A percentile compares a stretch with the other conserved stretches of the same genome.
phyloP scores from a whole-genome alignment of 2,888 invertebrate genomes.

The Amphipyra berbera region DNA sequence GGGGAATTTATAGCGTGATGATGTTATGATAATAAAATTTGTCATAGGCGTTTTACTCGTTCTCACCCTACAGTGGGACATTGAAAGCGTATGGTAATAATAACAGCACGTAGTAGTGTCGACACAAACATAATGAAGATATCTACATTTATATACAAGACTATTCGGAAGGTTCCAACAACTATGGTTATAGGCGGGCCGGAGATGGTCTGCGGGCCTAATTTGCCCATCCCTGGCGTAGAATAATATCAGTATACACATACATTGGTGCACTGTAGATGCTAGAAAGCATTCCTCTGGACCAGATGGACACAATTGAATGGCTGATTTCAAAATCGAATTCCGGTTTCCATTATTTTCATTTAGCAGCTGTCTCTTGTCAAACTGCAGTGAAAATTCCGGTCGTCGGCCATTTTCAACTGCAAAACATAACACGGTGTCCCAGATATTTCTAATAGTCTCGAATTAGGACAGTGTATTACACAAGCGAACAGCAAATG shows the following conservation, averaged over 20 bases:
- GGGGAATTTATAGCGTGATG: too few relatives aligned
- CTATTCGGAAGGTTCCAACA: too few relatives aligned
- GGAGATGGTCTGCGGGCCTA: too few relatives aligned
- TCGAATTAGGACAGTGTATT: slow-evolving; percentile 17
- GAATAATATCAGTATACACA: background rate
- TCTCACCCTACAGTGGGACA: too few relatives aligned
- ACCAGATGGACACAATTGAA: slow-evolving; percentile 4
- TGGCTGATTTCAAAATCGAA: slow-evolving; percentile 17
- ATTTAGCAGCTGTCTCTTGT: slow-evolving; percentile 37
- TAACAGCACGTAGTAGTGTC: too few relatives aligned
- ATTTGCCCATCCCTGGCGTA: too few relatives aligned
- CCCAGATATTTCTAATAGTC: slow-evolving; percentile 34
- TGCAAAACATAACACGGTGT: slow-evolving; percentile 27
- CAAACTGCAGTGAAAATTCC: slow-evolving; percentile 30
- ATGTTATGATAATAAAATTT: too few relatives aligned
- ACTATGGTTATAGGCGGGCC: too few relatives aligned
- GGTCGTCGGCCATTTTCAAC: slow-evolving; percentile 29
- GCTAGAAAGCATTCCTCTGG: slow-evolving; percentile 5
- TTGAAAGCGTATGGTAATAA: too few relatives aligned
- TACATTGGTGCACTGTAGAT: background rate
- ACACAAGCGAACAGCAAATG: slow-evolving; percentile 4
- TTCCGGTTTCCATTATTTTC: slow-evolving; percentile 36
- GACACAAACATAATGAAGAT: too few relatives aligned
- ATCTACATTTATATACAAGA: too few relatives aligned
- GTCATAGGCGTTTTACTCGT: too few relatives aligned